phyloP scores from a whole-genome alignment of 2,888 invertebrate species.

The Alcis repandata region DNA sequence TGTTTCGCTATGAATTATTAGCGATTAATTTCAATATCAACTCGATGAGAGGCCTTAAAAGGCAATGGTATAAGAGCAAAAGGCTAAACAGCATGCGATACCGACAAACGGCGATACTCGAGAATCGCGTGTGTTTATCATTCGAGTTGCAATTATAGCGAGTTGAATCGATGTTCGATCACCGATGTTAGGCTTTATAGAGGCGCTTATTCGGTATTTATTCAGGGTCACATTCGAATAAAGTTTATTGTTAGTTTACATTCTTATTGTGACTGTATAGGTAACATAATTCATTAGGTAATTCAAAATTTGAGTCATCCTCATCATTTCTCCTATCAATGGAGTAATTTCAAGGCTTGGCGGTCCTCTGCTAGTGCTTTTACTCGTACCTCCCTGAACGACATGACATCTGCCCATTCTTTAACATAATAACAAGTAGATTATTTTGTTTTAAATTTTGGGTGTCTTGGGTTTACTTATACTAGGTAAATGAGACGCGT shows the following conservation, averaged over 20 bases:
- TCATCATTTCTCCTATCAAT: too few relatives aligned
- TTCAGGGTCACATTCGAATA: constrained; percentile 28
- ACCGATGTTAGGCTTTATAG: constrained; percentile 46
- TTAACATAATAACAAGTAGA: too few relatives aligned
- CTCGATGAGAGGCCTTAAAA: constrained; percentile 66
- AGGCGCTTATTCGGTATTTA: constrained; percentile 40
- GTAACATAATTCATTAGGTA: too few relatives aligned
- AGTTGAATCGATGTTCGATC: constrained; percentile 75
- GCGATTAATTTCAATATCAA: constrained; percentile 64
- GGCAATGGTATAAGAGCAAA: constrained; percentile 52
- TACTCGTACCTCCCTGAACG: too few relatives aligned
- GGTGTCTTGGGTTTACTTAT: too few relatives aligned
- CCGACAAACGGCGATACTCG: constrained; percentile 63
- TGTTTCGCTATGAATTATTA: constrained; percentile 51
- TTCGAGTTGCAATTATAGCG: constrained; percentile 78
- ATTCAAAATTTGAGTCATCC: too few relatives aligned
- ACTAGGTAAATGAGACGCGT: too few relatives aligned
- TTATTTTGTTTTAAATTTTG: too few relatives aligned
- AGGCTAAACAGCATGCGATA: constrained; percentile 57
- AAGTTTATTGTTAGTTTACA: neutral
- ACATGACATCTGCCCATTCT: too few relatives aligned
- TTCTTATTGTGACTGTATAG: too few relatives aligned
- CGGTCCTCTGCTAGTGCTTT: too few relatives aligned
- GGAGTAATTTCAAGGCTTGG: too few relatives aligned
- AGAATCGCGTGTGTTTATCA: constrained; percentile 81